Evolutionary conservation across 1,140 invertebrate species (phyloP).

Genomic region (Ganaspis sp.): DNA sequence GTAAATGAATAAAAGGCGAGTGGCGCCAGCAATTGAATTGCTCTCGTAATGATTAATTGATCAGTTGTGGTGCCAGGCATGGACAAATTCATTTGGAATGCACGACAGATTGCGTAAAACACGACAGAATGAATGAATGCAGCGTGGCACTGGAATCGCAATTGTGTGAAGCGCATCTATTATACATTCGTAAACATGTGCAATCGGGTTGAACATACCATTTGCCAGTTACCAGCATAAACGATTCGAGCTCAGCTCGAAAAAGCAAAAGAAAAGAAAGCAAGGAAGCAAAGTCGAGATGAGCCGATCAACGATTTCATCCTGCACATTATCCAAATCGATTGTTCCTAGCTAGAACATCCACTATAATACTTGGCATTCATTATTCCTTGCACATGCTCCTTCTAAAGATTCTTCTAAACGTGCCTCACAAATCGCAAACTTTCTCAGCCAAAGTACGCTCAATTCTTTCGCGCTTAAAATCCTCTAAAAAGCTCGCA

Average conservation of each 20-base stretch:
- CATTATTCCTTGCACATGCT: not conserved
- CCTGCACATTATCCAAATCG: not conserved
- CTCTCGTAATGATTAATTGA: slow-evolving; percentile 23
- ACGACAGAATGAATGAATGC: slow-evolving; percentile 25
- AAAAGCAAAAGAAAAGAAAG: not conserved
- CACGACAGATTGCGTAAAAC: slow-evolving; percentile 28
- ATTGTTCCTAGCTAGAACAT: not conserved
- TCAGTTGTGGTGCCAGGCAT: slow-evolving; percentile 3
- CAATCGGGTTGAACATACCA: slow-evolving; percentile 21
- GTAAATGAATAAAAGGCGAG: slow-evolving; percentile 14
- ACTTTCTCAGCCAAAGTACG: not conserved
- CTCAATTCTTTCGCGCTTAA: no score
- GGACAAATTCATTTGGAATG: slow-evolving; percentile 26
- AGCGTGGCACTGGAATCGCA: not conserved
- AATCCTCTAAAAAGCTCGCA: no score
- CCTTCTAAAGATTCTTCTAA: not conserved
- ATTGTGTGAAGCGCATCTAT: slow-evolving; percentile 28
- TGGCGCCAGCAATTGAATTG: slow-evolving; percentile 27
- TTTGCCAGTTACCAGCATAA: not conserved
- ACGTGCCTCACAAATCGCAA: not conserved
- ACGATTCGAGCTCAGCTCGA: not conserved
- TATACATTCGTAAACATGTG: slow-evolving; percentile 30
- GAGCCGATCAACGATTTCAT: not conserved
- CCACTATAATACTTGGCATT: not conserved
- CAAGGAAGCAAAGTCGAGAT: not conserved